Base-by-base conservation (phyloP, 2,113 vertebrate genomes). In the Orientallactaga bullata region DNA sequence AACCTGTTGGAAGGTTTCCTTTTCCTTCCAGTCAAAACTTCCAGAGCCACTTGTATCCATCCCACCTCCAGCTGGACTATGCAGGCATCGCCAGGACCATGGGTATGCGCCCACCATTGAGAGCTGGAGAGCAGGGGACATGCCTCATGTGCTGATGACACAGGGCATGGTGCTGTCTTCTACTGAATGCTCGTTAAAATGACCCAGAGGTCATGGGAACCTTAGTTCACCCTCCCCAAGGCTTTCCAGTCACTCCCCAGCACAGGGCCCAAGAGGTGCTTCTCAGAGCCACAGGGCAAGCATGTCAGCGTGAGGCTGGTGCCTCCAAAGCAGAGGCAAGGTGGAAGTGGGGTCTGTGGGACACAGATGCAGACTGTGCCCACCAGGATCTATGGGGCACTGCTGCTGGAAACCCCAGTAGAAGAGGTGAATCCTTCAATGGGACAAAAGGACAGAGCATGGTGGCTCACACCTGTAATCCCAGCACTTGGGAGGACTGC, bases 71-170 rank as follows among this genome's bases (percentile, higher is more conserved):
- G 21, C 88, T 23, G n/a, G 47, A 18, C 82, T 28, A 51, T 20
- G 1, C 28, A 10, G 17, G 61, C 13, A 24, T 2, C 47, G 78
- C 26, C 21, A 68, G 7, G 9, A 20, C 8, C 74, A 15, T 1
- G 0, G 10, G n/a, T 37, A 9, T 55, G 42, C 32, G 23, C 37
- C 30, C 0, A 20, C 1, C 0, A 0, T n/a, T n/a, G 3, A 71
- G 30, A 7, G 21, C 51, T 1, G 0, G 3, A 23, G 11, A 4
- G 24, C 37, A 0, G 16, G 23, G 9, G 11, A 7, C 0, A 1
- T 0, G 51, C 24, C 15, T 3, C 3, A 2, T 21, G 28, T 12
- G 5, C 26, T 11, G n/a, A 37, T 9, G 0, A 0, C 12, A n/a
- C 8, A 30, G 42, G 17, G 15, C 4, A 0, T 7, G 37, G 28